These are phyloP conservation scores for Cebus imitator DNA, from an alignment of 2,113 vertebrate species.

Conservation along the genomic window DNA sequence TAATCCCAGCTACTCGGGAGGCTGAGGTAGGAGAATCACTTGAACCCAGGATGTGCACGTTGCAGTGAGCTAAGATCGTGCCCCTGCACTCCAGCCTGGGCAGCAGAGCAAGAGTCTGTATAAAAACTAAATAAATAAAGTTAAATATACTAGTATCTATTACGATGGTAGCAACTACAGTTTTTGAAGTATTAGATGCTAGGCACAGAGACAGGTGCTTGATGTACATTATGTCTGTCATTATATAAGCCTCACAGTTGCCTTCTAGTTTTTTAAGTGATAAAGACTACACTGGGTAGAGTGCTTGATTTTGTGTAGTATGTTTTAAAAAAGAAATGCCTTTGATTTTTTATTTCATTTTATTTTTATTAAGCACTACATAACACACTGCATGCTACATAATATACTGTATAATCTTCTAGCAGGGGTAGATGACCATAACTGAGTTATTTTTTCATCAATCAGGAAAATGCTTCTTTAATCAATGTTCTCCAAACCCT, in stretches of 20 bases:
- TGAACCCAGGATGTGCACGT: too few species aligned
- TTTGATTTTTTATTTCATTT: background rate
- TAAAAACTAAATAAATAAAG: background rate
- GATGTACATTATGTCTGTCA: background rate
- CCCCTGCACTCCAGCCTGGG: too few species aligned
- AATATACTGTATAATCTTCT: slow-evolving; percentile 8
- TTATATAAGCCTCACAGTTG: background rate
- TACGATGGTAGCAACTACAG: background rate
- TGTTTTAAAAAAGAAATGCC: slow-evolving; percentile 8
- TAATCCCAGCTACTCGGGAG: background rate
- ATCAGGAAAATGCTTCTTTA: slow-evolving; percentile 75
- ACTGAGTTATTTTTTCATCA: slow-evolving; percentile 24
- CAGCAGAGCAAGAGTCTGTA: background rate
- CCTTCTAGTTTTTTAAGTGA: background rate
- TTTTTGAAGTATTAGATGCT: background rate
- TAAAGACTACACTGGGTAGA: background rate
- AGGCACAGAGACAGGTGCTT: background rate
- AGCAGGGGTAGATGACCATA: slow-evolving; percentile 17
- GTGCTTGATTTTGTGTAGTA: background rate
- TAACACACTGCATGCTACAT: background rate
- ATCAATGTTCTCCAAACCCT: slow-evolving; percentile 96
- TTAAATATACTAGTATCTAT: background rate
- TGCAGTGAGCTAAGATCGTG: too few species aligned
- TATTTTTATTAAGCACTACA: slow-evolving; percentile 56
- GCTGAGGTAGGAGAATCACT: too few species aligned